phyloP scores from a whole-genome alignment of 35 echinoderm and acorn worm species.

The Nesometra sesokonis region DNA sequence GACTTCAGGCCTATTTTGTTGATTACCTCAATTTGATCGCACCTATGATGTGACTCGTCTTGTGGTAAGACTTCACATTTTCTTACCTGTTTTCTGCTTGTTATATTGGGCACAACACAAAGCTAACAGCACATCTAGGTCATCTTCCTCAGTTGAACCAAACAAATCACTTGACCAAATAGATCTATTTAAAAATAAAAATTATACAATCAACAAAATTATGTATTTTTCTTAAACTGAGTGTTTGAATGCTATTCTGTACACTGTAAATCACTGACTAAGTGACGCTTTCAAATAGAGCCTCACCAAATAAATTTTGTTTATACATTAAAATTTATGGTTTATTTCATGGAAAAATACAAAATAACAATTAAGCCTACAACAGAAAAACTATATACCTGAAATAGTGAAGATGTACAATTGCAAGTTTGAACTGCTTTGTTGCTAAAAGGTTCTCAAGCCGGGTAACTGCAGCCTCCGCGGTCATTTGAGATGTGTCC shows the following conservation, averaged over 20 bases:
- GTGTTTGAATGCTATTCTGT: no score
- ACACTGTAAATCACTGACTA: no score
- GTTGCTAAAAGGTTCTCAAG: slow-evolving; percentile 49
- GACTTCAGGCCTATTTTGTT: no score
- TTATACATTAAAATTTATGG: no score
- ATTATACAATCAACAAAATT: not conserved
- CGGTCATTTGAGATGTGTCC: slow-evolving; percentile 52
- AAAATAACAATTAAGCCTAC: no score
- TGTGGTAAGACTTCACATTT: not conserved
- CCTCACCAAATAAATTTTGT: no score
- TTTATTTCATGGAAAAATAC: no score
- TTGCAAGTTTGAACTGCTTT: slow-evolving; percentile 32
- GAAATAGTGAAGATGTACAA: slow-evolving; percentile 68
- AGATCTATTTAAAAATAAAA: slow-evolving; percentile 21
- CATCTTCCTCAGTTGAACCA: slow-evolving; percentile 95
- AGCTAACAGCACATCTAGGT: slow-evolving; percentile 66
- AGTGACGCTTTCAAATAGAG: no score
- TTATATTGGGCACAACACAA: slow-evolving; percentile 68
- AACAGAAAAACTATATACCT: slow-evolving; percentile 29
- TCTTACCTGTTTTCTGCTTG: slow-evolving; percentile 71
- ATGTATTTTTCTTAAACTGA: no score
- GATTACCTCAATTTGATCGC: no score
- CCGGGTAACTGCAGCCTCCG: slow-evolving; percentile 31
- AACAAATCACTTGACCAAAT: slow-evolving; percentile 94
- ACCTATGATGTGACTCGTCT: no score